Conservation (phyloP, 2,888 invertebrate genomes). For the Cosmorhoe ocellata region DNA sequence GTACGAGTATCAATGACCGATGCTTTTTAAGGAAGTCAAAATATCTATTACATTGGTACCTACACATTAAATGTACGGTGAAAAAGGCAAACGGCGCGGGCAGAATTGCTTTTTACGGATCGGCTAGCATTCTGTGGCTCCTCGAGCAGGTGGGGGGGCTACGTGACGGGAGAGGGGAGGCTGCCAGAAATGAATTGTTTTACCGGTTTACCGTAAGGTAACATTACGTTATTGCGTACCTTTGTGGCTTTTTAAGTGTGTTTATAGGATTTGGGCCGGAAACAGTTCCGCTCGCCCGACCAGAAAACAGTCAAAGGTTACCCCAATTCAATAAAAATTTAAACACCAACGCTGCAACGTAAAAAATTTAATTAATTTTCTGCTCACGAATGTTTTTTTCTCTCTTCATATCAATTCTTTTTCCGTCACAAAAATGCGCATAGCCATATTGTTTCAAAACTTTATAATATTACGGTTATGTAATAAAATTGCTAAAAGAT, state of each 20-base stretch:
- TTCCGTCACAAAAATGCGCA: constrained; percentile 33
- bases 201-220: constrained; percentile 66
- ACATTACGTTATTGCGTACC: constrained; percentile 70
- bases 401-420: constrained; percentile 35
- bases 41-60: constrained; percentile 67
- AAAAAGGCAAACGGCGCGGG: constrained; percentile 73
- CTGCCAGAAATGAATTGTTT: constrained; percentile 72
- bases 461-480: too few species aligned
- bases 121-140: constrained; percentile 67
- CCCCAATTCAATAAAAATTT: constrained; percentile 36
- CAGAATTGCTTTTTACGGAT: constrained; percentile 79
- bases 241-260: constrained; percentile 68
- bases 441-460: constrained; percentile 28
- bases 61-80: constrained; percentile 74
- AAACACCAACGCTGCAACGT: constrained; percentile 19
- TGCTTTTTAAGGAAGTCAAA: constrained; percentile 42
- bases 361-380: constrained; percentile 25
- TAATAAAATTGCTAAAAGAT: constrained; percentile 25
- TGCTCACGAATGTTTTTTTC: constrained; percentile 39
- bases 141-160: constrained; percentile 41
- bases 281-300: constrained; percentile 25
- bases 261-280: constrained; percentile 55
- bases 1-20: constrained; percentile 31
- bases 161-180: constrained; percentile 40
- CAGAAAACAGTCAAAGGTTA: constrained; percentile 26